Base-by-base conservation (phyloP, 2,797 vertebrate genomes). In the Falco novaeseelandiae region DNA sequence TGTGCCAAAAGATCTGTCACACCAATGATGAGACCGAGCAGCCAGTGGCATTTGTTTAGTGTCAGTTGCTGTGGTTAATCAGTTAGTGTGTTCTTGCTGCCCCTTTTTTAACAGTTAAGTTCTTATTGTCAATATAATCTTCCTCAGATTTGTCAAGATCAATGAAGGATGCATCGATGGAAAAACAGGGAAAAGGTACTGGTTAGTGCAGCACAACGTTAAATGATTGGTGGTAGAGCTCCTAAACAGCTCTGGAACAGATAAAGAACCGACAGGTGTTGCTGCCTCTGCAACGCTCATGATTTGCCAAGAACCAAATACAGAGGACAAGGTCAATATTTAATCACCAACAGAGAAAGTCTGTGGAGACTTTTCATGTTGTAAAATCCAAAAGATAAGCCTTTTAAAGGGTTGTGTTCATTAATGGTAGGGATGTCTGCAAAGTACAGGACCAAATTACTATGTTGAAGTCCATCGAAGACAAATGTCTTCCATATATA, bases 321-420 rank as follows among this genome's bases (percentile, higher is more conserved):
- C 14, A 27, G 71, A 77, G 40, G 36, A 46, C 19, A 57, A 25
- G 0, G 3, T 34, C 25, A 76, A 10, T 9, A 9, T 23, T 59
- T 54, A 46, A 38, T 54, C 9, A 18, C 7, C 25, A 32, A 36
- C 54, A 40, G 51, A 26, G 15, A 34, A 66, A 71, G 25, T 19
- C 0, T 1, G 25, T 61, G 52, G 40, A 66, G 76, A 46, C 9
- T 32, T 36, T 32, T 66, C 25, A 57, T 0, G 1, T 19, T 38
- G 32, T 6, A 71, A 4, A 34, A 74, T 32, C 30, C 38, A 19
- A 58, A 74, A 36, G 22, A 54, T 42, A 14, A 55, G 52, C 7
- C 14, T 78, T 29, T n/a, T 74, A 32, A 36, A 44, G 34, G 17
- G 11, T 1, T 0, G 4, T 27, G 8, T 62, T 58, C 14, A 5